Percentiles rank a stretch among this genome's conserved stretches.
Conservation (phyloP, 35 echinoderm and acorn worm species). For the Ophioderma brevispina region DNA sequence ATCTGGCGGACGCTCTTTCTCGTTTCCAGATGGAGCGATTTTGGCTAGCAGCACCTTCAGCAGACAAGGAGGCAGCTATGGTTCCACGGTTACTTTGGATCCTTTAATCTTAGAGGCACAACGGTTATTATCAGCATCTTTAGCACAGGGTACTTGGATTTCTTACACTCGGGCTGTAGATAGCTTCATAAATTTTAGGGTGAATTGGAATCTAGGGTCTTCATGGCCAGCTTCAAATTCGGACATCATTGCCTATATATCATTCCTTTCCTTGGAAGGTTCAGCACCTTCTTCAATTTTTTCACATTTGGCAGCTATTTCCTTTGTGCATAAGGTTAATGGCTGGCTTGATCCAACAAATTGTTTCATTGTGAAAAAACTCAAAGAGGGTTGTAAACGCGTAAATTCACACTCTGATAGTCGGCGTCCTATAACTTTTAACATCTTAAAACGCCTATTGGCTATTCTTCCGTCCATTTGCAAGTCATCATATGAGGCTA, state of each 20-base stretch:
- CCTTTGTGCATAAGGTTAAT: not conserved
- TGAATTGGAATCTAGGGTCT: not conserved
- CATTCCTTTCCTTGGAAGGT: not conserved
- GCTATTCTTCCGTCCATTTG: not conserved
- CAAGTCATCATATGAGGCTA: not conserved
- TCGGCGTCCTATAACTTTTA: not conserved
- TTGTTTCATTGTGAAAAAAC: not conserved
- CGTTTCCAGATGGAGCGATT: not conserved
- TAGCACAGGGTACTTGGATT: not conserved
- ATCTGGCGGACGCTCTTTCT: not conserved
- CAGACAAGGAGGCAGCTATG: not conserved
- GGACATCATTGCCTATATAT: not conserved
- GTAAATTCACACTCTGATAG: not conserved
- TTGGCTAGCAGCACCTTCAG: not conserved
- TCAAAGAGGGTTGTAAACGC: not conserved
- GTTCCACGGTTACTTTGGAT: not conserved
- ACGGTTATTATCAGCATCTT: not conserved
- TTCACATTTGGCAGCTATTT: not conserved
- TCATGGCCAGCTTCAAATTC: not conserved
- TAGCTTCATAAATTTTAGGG: not conserved
- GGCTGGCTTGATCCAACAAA: not conserved
- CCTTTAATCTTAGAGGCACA: not conserved
- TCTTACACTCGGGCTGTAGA: not conserved
- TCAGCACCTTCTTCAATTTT: not conserved
- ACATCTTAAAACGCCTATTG: not conserved